Percentiles rank a stretch among this genome's conserved stretches.
Conservation (phyloP, 2,888 invertebrate genomes). For the Bibio marci region DNA sequence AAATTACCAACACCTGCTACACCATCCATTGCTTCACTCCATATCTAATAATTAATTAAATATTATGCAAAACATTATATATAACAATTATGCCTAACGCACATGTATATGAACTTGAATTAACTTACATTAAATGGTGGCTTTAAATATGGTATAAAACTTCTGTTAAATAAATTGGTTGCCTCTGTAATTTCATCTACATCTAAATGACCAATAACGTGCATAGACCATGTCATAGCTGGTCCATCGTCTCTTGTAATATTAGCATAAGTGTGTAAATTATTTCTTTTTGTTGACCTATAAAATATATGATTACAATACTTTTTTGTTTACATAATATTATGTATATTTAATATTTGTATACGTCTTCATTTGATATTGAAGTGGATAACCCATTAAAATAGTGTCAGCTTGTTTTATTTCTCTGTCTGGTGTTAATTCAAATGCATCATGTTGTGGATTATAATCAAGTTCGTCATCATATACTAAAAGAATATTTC, state of each 20-base stretch:
- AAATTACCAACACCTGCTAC: slow-evolving; percentile 38
- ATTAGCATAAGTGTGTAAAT: slow-evolving; percentile 36
- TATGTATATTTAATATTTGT: slow-evolving; percentile 12
- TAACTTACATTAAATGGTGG: slow-evolving; percentile 43
- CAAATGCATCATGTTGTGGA: slow-evolving; percentile 37
- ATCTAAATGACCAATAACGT: slow-evolving; percentile 36
- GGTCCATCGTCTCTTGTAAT: slow-evolving; percentile 36
- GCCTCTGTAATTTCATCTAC: slow-evolving; percentile 29
- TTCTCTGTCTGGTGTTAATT: slow-evolving; percentile 19
- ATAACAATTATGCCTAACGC: neutral
- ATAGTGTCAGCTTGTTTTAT: slow-evolving; percentile 44
- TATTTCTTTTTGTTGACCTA: slow-evolving; percentile 34
- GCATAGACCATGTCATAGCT: slow-evolving; percentile 49
- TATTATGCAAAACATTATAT: neutral
- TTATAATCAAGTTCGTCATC: slow-evolving; percentile 35
- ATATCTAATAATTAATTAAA: slow-evolving; percentile 26
- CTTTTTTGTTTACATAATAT: too few species aligned
- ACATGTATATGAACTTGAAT: too few species aligned
- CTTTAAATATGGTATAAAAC: slow-evolving; percentile 35
- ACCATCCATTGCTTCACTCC: slow-evolving; percentile 38
- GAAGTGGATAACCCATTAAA: slow-evolving; percentile 37
- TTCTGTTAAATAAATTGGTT: slow-evolving; percentile 31
- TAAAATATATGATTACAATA: neutral
- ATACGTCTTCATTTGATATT: slow-evolving; percentile 35
- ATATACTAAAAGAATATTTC: slow-evolving; percentile 34